These are phyloP conservation scores for Oligia latruncula DNA, from an alignment of 2,888 invertebrate species.

Conservation along the genomic window DNA sequence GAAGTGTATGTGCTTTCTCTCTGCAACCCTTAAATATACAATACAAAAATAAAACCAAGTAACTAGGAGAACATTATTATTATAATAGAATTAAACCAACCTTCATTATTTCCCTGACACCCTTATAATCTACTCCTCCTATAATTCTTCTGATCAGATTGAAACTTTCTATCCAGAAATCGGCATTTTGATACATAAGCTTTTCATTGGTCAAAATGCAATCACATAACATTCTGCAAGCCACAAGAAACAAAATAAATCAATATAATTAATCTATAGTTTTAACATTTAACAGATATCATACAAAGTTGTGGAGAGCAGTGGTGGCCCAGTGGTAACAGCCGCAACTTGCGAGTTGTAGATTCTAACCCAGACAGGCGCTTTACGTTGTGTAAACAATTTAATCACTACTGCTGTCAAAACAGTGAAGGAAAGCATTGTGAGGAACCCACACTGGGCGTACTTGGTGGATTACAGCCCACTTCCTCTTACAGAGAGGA, in stretches of 20 bases:
- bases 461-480: not conserved
- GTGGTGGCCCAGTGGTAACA: not conserved
- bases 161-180: conserved; percentile 97
- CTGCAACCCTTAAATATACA: conserved; percentile 92
- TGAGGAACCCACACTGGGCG: not conserved
- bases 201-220: conserved; percentile 95
- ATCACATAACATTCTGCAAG: conserved; percentile 95
- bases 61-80: not conserved
- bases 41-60: not conserved
- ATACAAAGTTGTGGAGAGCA: not conserved
- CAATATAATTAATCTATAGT: conserved; percentile 3
- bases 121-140: conserved; percentile 98
- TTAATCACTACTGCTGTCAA: not conserved
- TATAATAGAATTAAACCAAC: conserved; percentile 78
- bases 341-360: not conserved
- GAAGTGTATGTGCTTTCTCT: conserved; percentile 96
- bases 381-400: not conserved
- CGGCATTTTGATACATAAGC: conserved; percentile 94
- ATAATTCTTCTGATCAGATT: conserved; percentile 95
- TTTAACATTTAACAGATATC: not conserved
- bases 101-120: conserved; percentile 97
- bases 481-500: too few species aligned
- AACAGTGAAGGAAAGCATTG: not conserved
- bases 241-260: conserved; percentile 28
- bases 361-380: not conserved